phyloP scores from a whole-genome alignment of 2,888 invertebrate genomes.

The Ochropleura plecta region DNA sequence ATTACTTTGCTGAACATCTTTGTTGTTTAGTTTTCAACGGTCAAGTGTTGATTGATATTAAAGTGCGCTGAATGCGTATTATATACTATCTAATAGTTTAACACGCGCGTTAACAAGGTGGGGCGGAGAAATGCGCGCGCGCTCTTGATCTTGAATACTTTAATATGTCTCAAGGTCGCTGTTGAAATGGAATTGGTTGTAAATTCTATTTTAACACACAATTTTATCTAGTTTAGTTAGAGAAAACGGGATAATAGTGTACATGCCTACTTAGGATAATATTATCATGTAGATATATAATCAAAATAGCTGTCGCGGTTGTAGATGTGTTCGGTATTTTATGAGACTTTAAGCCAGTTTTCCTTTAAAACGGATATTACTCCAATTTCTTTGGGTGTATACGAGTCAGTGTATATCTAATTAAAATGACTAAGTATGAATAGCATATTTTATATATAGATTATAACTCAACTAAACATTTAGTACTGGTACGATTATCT shows the following conservation, averaged over 20 bases:
- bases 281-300: not conserved
- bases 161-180: constrained; percentile 51
- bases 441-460: not conserved
- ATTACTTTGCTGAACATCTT: constrained; percentile 75
- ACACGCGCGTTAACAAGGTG: constrained; percentile 52
- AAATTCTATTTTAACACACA: not conserved
- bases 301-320: not conserved
- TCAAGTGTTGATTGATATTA: constrained; percentile 68
- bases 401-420: too few relatives aligned
- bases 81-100: constrained; percentile 57
- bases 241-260: not conserved
- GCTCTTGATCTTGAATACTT: constrained; percentile 60
- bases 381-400: not conserved
- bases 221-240: not conserved
- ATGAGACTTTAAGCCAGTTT: not conserved
- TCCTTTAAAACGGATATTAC: not conserved
- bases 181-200: constrained; percentile 9
- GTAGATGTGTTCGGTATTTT: not conserved
- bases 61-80: constrained; percentile 62
- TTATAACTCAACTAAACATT: too few relatives aligned
- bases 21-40: constrained; percentile 57
- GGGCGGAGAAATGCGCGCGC: constrained; percentile 64
- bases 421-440: not conserved
- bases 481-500: not conserved
- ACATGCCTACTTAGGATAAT: not conserved